Evolutionary conservation across 2,797 vertebrate species (phyloP), one percentile per base, ranked within the genome.

Genomic region (Hippoglossus hippoglossus): DNA sequence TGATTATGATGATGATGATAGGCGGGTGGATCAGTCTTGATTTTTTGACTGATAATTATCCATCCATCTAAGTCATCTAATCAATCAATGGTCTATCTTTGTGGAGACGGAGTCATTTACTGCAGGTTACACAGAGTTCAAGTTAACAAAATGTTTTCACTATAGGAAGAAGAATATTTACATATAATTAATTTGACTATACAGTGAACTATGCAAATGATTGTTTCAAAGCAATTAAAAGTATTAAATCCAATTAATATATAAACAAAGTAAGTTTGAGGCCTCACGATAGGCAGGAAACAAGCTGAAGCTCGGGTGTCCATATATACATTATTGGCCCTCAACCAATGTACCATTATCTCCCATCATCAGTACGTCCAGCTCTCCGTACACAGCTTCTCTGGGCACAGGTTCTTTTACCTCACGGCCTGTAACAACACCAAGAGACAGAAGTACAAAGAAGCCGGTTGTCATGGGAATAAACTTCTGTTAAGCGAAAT

Each of bases 71-170:
- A 8, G 7, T 19, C 44, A 46, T 46, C 18, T 16, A 18, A 46
- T 46, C 44, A 49, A 21, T 49, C 47, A 49, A 21, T 9, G 16
- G 8, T n/a, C 46, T 21, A 19, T 49, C 47, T 49, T n/a, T 11
- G 47, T 49, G 7, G 47, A 49, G 31, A 80, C 28, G 1, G 47
- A 49, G 31, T 81, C 28, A 59, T 60, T 78, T 26, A 62, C 26
- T 36, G 51, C 56, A 82, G 77, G 77, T 77, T 75, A 66, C 28
- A 11, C 54, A 73, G 62, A 80, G 82, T 79, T 79, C 63, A 75
- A 24, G 18, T 51, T 34, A 46, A 73, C 26, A 73, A 47, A 66
- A 36, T 63, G 39, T 46, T 46, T 46, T 39, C 36, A 13, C 12
- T 1, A 3, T 11, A 3, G 31, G 10, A 11, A 11, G 31, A 34